Percentiles rank a stretch among this genome's conserved stretches.
These are phyloP conservation scores for Apteryx mantelli DNA, from an alignment of 2,113 vertebrate genomes.

Conservation along the genomic window DNA sequence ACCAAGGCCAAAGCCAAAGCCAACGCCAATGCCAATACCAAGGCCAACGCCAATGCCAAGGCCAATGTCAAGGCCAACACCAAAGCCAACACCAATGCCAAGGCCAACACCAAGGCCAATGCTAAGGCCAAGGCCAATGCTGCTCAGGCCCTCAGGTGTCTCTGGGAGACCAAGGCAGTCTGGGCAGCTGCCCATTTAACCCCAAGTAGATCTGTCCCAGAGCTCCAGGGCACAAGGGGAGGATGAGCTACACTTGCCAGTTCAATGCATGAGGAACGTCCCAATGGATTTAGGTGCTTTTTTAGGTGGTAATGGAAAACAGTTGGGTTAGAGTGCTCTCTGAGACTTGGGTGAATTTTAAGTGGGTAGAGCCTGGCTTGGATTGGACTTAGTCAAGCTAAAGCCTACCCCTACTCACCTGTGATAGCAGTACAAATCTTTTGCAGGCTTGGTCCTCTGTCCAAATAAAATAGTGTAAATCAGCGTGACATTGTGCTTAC, in stretches of 20 bases:
- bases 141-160: not conserved
- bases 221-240: not conserved
- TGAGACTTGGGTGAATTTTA: not conserved
- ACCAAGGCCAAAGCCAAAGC: too few species aligned
- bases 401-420: not conserved
- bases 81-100: too few species aligned
- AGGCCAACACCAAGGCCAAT: not conserved
- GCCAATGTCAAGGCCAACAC: not conserved
- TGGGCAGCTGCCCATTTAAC: not conserved
- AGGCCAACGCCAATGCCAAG: not conserved
- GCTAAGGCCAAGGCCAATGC: not conserved
- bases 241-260: not conserved
- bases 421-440: not conserved
- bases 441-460: not conserved
- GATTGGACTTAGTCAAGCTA: not conserved
- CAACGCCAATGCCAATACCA: too few species aligned
- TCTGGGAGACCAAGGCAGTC: not conserved
- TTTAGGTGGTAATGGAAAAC: not conserved
- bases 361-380: not conserved
- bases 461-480: not conserved
- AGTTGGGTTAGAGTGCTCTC: not conserved
- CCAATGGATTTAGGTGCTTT: not conserved
- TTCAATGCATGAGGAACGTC: fast-evolving
- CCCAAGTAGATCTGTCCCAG: not conserved
- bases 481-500: not conserved